Conservation (phyloP, 2,888 invertebrate species). For the Hedya salicella region DNA sequence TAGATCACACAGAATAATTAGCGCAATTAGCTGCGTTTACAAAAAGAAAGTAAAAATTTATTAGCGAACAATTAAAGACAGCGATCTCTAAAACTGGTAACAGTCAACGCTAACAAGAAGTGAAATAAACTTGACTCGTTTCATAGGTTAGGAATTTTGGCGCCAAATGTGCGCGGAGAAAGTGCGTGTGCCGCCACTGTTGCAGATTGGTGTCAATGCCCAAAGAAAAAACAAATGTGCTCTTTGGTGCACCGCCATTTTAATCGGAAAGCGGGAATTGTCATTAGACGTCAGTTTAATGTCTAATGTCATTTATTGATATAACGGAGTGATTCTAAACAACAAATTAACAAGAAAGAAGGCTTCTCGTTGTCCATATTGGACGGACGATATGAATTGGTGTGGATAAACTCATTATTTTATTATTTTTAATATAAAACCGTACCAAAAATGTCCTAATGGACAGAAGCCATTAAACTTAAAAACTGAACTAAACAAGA, state of each 20-base stretch:
- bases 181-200: constrained; percentile 67
- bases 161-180: constrained; percentile 72
- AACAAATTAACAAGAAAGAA: too few relatives aligned
- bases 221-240: constrained; percentile 43
- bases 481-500: too few relatives aligned
- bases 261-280: constrained; percentile 30
- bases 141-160: constrained; percentile 74
- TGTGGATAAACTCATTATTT: too few relatives aligned
- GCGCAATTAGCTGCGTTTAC: constrained; percentile 30
- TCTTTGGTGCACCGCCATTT: constrained; percentile 40
- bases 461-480: too few relatives aligned
- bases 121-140: constrained; percentile 52
- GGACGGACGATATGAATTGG: too few relatives aligned
- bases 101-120: constrained; percentile 43
- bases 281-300: constrained; percentile 29
- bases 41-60: constrained; percentile 38
- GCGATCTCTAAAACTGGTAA: constrained; percentile 38
- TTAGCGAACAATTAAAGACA: constrained; percentile 30
- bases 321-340: not conserved
- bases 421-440: too few relatives aligned
- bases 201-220: constrained; percentile 63
- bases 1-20: constrained; percentile 30
- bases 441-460: not conserved
- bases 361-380: too few relatives aligned
- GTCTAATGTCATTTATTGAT: not conserved